Percentiles rank a stretch among this genome's conserved stretches.
These are phyloP conservation scores for Drosophila murphyi DNA, from an alignment of 1,140 invertebrate genomes.

Conservation along the genomic window DNA sequence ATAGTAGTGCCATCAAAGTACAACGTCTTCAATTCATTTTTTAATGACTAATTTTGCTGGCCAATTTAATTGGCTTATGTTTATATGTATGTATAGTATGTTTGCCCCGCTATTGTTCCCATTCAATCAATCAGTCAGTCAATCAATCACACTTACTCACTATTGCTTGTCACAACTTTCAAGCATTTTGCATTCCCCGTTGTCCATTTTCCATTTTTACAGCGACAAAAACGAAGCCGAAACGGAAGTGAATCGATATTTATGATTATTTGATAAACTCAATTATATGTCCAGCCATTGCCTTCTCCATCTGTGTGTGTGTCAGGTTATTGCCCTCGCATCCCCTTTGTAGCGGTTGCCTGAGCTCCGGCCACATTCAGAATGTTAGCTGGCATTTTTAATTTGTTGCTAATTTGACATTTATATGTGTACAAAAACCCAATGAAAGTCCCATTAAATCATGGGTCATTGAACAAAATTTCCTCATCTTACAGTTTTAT, in stretches of 20 bases:
- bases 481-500: neutral
- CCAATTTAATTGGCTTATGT: slow-evolving; percentile 47
- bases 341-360: slow-evolving; percentile 33
- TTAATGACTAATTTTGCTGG: slow-evolving; percentile 74
- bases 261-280: slow-evolving; percentile 83
- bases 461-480: slow-evolving; percentile 26
- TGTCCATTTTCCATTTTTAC: slow-evolving; percentile 54
- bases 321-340: slow-evolving; percentile 62
- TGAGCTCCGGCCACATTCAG: slow-evolving; percentile 25
- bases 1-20: slow-evolving; percentile 47
- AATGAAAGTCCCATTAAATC: slow-evolving; percentile 36
- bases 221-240: slow-evolving; percentile 9
- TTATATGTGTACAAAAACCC: slow-evolving; percentile 50
- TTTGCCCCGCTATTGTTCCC: slow-evolving; percentile 7
- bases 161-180: slow-evolving; percentile 33
- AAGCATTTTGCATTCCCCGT: slow-evolving; percentile 64
- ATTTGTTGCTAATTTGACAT: slow-evolving; percentile 76
- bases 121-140: slow-evolving; percentile 47
- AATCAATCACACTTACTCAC: slow-evolving; percentile 26
- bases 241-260: slow-evolving; percentile 69
- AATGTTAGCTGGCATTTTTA: slow-evolving; percentile 70
- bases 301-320: neutral
- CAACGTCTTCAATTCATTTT: slow-evolving; percentile 48
- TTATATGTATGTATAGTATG: neutral
- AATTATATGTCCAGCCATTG: slow-evolving; percentile 58